Percentiles rank a stretch among this genome's conserved stretches.
Conservation (phyloP, 2,113 vertebrate species). For the Microcebus lehilahytsara region DNA sequence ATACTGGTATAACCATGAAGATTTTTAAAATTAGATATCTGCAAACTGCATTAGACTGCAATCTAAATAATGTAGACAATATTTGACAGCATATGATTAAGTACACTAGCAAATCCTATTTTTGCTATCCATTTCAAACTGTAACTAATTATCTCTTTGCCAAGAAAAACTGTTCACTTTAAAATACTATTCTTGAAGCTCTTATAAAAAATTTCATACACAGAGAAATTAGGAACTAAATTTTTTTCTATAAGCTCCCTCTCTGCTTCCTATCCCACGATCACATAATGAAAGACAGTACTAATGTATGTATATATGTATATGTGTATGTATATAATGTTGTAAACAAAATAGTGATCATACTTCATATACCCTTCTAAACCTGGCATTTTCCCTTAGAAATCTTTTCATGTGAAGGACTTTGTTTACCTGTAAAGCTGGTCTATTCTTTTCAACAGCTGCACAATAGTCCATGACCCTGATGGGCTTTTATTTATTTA, state of each 20-base stretch:
- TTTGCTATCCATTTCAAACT: constrained; percentile 52
- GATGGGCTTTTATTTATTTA: not conserved
- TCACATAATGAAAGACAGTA: not conserved
- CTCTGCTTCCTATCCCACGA: not conserved
- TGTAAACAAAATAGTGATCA: not conserved
- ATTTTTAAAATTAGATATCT: constrained; percentile 51
- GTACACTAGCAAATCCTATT: constrained; percentile 22
- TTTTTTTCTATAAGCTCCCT: not conserved
- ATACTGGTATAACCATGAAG: not conserved
- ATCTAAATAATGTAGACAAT: constrained; percentile 45
- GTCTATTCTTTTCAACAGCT: not conserved
- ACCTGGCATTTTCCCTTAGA: not conserved
- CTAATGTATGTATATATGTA: not conserved
- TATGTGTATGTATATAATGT: not conserved
- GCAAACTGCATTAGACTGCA: constrained; percentile 33
- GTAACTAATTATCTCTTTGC: constrained; percentile 40
- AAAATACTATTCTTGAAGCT: constrained; percentile 13
- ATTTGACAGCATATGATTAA: constrained; percentile 60
- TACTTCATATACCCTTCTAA: not conserved
- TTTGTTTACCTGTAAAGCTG: not conserved
- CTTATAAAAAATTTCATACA: not conserved
- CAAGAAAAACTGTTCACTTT: not conserved
- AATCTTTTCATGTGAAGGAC: not conserved
- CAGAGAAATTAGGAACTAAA: not conserved
- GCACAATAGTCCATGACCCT: not conserved